Base-by-base conservation (phyloP, 2,113 vertebrate genomes). In the Barnardius zonarius region DNA sequence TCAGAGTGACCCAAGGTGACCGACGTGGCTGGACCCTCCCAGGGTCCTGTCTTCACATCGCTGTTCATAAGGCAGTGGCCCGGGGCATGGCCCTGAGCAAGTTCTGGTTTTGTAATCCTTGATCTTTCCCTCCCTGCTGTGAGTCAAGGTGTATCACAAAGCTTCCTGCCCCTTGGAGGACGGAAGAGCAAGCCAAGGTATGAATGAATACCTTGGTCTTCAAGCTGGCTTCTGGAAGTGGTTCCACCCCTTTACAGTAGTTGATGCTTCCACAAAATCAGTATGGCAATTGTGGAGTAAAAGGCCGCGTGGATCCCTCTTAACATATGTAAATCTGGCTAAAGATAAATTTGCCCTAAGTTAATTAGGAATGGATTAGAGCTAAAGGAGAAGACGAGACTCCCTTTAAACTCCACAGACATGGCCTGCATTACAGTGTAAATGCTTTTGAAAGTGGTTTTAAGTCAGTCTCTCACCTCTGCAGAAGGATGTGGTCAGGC, bases 361-460 rank as follows among this genome's bases (percentile, higher is more conserved):
- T 92, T 92, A 80, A 95, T 96, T 95, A 96, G 76, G 69, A 88
- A 10, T 18, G 44, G 88, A 88, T 95, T 93, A 93, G 76, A 83
- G 61, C 55, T 90, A 81, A 79, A 84, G 48, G 66, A 84, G 80
- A 88, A 41, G 51, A 55, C 83, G 55, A 35, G 30, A 16, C 11
- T 84, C 39, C 73, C 39, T 74, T 77, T 63, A 11, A 94, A 83
- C n/a, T 74, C 41, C 18, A 3, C 51, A n/a, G 84, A 4, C 55
- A 23, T 19, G 19, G 62, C 25, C 70, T 66, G 69, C 31, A 4
- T 46, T 90, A 59, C 82, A 64, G 24, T 54, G 44, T 19, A 54
- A 62, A 31, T 12, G n/a, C 61, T 57, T 93, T n/a, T 28, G 30
- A 61, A 87, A 52, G 44, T 25, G 39, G 3, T 61, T 52, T 69